These are phyloP conservation scores for Drosophila nr. perissopoda DNA, from an alignment of 2,888 invertebrate species.

Conservation along the genomic window DNA sequence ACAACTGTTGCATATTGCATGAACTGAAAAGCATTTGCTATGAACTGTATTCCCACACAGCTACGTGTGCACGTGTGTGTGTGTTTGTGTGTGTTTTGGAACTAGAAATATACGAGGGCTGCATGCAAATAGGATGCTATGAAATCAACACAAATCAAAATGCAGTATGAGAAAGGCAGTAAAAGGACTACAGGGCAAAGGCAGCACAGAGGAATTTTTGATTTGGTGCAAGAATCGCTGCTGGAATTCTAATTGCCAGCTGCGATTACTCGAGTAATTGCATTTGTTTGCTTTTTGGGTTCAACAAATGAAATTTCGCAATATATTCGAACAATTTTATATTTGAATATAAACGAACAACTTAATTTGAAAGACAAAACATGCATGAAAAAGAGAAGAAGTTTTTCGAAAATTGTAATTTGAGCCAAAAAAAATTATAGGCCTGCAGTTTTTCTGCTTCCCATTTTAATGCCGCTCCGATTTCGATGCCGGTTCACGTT, in stretches of 20 bases:
- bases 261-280: slow-evolving; percentile 5
- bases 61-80: background rate
- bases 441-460: background rate
- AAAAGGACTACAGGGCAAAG: background rate
- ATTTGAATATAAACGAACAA: background rate
- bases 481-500: background rate
- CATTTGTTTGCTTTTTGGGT: background rate
- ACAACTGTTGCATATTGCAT: slow-evolving; percentile 76
- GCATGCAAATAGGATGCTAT: slow-evolving; percentile 23
- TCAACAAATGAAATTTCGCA: background rate
- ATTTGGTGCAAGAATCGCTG: slow-evolving; percentile 4
- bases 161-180: background rate
- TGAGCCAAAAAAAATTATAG: background rate
- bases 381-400: background rate
- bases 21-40: slow-evolving; percentile 61
- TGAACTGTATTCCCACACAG: slow-evolving; percentile 5
- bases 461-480: background rate
- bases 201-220: background rate
- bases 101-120: background rate
- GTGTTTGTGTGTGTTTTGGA: background rate
- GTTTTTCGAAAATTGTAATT: background rate
- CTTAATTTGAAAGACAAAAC: background rate
- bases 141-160: slow-evolving; percentile 9
- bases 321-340: background rate
- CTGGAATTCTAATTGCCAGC: slow-evolving; percentile 3